Base-by-base conservation (phyloP, 2,888 invertebrate genomes). In the Drosophila vallismaia region DNA sequence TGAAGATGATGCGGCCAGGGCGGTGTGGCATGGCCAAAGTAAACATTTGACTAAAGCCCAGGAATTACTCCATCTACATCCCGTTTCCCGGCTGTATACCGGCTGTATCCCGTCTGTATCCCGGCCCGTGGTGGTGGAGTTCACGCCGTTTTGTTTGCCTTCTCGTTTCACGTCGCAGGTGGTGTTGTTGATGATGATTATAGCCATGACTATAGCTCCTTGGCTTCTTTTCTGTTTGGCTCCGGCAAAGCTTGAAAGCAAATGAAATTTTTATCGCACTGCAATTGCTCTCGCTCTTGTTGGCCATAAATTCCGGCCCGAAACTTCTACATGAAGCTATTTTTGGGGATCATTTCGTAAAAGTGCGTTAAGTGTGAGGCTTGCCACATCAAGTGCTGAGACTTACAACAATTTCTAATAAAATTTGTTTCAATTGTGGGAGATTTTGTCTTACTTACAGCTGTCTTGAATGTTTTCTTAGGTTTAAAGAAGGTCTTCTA, bases 181-280 rank as follows among this genome's bases (percentile, higher is more conserved):
- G 81, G 77, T 74, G 83, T 75, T 74, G 83, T 75, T 82, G 78
- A 80, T 74, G 78, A 84, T 78, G 81, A 78, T 81, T 84, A 84
- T 84, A 69, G 57, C 46, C 71, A 40, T 46, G 19, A 4, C 19
- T 42, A 19, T 40, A 3, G 76, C 66, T 51, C 8, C 63, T 33
- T 29, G 26, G 24, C 24, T n/a, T n/a, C n/a, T 26, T 14, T 12
- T 52, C 52, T 56, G 67, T 63, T 64, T 67, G 62, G 62, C 64
- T 29, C 45, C 19, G 19, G 29, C 42, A 71, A 66, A 71, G 48
- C 74, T 42, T 68, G 68, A 19, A 19, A 19, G 68, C 72, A 66
- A 82, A 76, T 85, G 79, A 79, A 79, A 75, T 77, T 82, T 82
- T 82, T 87, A 87, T 86, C 64, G 86, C 83, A 66, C 80, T 86